Conservation (phyloP, 2,888 invertebrate genomes). For the Lagria hirta region DNA sequence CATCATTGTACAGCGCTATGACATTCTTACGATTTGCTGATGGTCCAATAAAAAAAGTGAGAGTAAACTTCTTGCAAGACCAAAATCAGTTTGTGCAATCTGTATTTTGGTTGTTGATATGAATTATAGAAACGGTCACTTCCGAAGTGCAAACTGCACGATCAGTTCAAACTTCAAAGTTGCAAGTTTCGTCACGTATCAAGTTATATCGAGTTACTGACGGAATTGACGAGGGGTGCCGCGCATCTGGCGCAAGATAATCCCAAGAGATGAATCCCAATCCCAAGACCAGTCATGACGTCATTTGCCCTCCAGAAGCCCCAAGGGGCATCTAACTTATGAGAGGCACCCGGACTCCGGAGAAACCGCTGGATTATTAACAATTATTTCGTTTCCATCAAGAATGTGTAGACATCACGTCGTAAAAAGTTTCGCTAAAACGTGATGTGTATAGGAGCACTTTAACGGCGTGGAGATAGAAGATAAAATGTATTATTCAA, state of each 20-base stretch:
- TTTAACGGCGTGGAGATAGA: too few species aligned
- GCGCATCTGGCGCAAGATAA: conserved; percentile 43
- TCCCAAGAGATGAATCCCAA: conserved; percentile 27
- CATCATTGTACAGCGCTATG: too few species aligned
- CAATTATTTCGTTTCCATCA: conserved; percentile 17
- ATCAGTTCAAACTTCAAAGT: conserved; percentile 13
- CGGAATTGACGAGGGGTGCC: conserved; percentile 42
- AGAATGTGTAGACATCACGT: too few species aligned
- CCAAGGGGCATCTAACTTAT: conserved; percentile 42
- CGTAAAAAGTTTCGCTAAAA: too few species aligned
- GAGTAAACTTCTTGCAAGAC: too few species aligned
- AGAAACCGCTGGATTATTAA: conserved; percentile 21
- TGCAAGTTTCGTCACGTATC: conserved; percentile 49
- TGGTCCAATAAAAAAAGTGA: too few species aligned
- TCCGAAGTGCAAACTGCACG: conserved; percentile 19
- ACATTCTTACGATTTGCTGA: too few species aligned
- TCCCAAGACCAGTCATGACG: conserved; percentile 46
- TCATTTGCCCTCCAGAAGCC: conserved; percentile 39
- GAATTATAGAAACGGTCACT: too few species aligned
- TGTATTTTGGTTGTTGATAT: too few species aligned
- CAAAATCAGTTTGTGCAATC: too few species aligned
- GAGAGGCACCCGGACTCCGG: conserved; percentile 38
- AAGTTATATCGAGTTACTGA: conserved; percentile 49
- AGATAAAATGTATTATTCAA: too few species aligned
- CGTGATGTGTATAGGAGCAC: too few species aligned